A percentile compares a stretch with the other conserved stretches of the same genome.
These are phyloP conservation scores for Philopedon plagiatum DNA, from an alignment of 2,888 invertebrate genomes.

Conservation along the genomic window DNA sequence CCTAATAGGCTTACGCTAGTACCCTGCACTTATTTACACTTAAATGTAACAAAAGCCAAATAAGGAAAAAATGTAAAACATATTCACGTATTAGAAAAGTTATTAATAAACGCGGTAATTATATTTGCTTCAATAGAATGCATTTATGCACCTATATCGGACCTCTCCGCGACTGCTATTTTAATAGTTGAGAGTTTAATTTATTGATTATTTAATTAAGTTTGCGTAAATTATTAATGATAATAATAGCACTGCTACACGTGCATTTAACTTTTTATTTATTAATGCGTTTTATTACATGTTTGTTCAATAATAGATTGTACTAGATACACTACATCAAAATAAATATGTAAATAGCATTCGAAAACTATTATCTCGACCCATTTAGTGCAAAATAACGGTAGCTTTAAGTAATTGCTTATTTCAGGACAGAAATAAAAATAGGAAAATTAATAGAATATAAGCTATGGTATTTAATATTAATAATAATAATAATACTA, in stretches of 20 bases:
- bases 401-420: not conserved
- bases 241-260: conserved; percentile 14
- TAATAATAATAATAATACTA: too few species aligned
- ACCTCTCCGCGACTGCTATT: not conserved
- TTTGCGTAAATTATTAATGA: not conserved
- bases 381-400: not conserved
- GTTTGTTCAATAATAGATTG: not conserved
- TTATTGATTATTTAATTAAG: conserved; percentile 13
- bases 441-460: not conserved
- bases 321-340: not conserved
- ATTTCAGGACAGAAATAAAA: not conserved
- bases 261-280: conserved; percentile 6
- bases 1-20: too few species aligned
- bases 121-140: too few species aligned
- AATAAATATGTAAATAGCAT: not conserved
- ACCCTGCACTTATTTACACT: too few species aligned
- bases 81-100: too few species aligned
- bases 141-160: not conserved
- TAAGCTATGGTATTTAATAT: too few species aligned
- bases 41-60: too few species aligned
- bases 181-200: not conserved
- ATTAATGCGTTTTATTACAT: conserved; percentile 11
- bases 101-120: too few species aligned
- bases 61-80: too few species aligned
- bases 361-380: not conserved